Evolutionary conservation across 1,140 invertebrate genomes (phyloP), one percentile per base, ranked within the genome.

Genomic region (Temnothorax longispinosus): DNA sequence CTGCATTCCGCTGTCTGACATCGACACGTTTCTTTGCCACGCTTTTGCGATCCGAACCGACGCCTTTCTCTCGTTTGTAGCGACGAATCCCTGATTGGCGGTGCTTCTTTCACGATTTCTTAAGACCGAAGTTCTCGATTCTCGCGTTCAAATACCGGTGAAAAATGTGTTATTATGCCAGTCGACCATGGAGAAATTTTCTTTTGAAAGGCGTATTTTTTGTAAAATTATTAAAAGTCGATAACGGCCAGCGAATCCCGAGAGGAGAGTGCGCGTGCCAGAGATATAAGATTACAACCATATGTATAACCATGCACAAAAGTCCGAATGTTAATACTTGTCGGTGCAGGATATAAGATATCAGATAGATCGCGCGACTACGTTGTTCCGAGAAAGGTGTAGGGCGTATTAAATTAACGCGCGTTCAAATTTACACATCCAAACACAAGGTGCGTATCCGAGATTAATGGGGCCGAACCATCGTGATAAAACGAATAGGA

Each of bases 401-500:
- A 44, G 67, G 80, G 54, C 60, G 76, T 82, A 82, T 82, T 82
- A 82, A 82, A 82, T 82, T 82, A 82, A 82, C 71, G 69, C 54
- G 69, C 80, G 80, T 47, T 74, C 80, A 75, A 84, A 75, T 84
- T 84, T 84, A 84, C 80, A 84, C 80, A 75, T 75, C 69, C 80
- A 75, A 75, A 84, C 80, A 84, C 80, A 84, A 84, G 80, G 80
- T 84, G 80, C 80, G 80, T 84, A 50, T 74, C 41, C n/a, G 69
- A 84, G 80, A 84, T 84, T 84, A 84, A 84, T 84, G 80, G 41
- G 41, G 27, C 69, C 21, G 52, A 21, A 7, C 15, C 80, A 74
- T 62, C 67, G 54, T 82, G 80, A 75, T 84, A 84, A 84, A 84
- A 84, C 80, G 80, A 75, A 84, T 84, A 84, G 80, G 50, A 84